These are phyloP conservation scores for Tursiops truncatus DNA, from an alignment of 2,113 vertebrate species.

Conservation along the genomic window DNA sequence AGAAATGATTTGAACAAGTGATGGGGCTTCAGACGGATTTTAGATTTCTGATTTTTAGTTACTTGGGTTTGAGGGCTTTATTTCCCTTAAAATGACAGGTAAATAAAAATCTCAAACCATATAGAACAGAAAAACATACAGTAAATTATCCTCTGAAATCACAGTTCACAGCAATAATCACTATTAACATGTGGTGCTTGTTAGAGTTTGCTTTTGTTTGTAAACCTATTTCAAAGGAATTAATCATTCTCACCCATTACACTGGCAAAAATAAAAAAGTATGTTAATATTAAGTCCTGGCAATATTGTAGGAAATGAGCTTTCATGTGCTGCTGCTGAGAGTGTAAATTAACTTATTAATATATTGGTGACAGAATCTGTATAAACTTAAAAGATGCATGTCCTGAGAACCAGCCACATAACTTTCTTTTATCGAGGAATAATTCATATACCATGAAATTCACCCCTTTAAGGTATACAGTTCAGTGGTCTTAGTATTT, in stretches of 20 bases:
- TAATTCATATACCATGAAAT: neutral
- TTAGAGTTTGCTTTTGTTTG: neutral
- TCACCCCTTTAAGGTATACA: neutral
- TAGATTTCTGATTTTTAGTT: neutral
- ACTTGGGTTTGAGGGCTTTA: neutral
- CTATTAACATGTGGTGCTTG: neutral
- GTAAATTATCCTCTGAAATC: constrained; percentile 1
- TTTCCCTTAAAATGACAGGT: neutral
- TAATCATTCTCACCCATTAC: neutral
- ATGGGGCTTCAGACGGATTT: neutral
- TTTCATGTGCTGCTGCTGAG: neutral
- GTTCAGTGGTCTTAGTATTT: neutral
- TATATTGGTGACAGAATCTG: neutral
- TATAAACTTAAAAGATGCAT: neutral
- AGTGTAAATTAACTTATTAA: neutral
- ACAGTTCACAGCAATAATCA: neutral
- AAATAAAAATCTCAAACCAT: neutral
- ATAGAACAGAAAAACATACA: neutral
- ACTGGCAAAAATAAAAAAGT: neutral
- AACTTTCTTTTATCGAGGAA: neutral
- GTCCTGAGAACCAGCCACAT: neutral
- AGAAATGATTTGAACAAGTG: neutral
- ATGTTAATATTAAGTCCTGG: neutral
- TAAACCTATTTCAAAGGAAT: neutral
- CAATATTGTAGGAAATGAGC: neutral